Percentiles rank a stretch among this genome's conserved stretches.
Evolutionary conservation across 2,113 vertebrate genomes (phyloP).

Genomic region (Polyodon spathula): DNA sequence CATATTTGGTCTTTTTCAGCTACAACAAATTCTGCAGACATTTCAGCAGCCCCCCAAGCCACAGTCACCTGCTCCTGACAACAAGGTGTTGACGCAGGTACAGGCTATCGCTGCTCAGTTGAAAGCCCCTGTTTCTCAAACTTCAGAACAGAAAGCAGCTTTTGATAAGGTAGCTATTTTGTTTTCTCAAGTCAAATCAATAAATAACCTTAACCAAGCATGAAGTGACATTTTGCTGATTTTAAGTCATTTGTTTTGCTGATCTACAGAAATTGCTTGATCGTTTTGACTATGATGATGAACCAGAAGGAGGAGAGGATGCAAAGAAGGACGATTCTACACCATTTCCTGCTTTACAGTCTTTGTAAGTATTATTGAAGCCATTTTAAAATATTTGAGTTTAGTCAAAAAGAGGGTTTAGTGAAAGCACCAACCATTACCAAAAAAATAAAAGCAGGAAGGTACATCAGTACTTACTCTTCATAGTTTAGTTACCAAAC

Average conservation of each 20-base stretch:
- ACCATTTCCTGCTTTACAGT: slow-evolving; percentile 47
- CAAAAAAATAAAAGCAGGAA: no score
- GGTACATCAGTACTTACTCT: no score
- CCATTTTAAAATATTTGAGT: no score
- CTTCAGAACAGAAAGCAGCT: slow-evolving; percentile 69
- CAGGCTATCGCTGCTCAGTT: slow-evolving; percentile 64
- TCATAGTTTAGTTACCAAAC: no score
- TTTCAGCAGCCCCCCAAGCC: slow-evolving; percentile 85
- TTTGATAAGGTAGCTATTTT: slow-evolving; percentile 76
- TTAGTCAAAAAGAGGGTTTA: no score
- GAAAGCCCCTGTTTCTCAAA: slow-evolving; percentile 53
- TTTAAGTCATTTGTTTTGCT: neutral
- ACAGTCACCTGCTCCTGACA: slow-evolving; percentile 63
- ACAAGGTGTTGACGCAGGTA: slow-evolving; percentile 64
- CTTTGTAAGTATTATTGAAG: slow-evolving; percentile 60
- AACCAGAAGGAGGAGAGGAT: slow-evolving; percentile 87
- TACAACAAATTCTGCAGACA: slow-evolving; percentile 97
- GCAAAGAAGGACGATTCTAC: slow-evolving; percentile 75
- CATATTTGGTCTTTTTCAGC: slow-evolving; percentile 48
- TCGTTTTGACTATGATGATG: slow-evolving; percentile 95
- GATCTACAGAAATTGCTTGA: slow-evolving; percentile 76
- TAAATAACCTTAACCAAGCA: no score
- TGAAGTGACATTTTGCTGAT: no score
- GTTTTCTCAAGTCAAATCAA: neutral
- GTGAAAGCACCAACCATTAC: no score